These are phyloP conservation scores for Suricata suricatta DNA, from an alignment of 2,113 vertebrate genomes.

Conservation along the genomic window DNA sequence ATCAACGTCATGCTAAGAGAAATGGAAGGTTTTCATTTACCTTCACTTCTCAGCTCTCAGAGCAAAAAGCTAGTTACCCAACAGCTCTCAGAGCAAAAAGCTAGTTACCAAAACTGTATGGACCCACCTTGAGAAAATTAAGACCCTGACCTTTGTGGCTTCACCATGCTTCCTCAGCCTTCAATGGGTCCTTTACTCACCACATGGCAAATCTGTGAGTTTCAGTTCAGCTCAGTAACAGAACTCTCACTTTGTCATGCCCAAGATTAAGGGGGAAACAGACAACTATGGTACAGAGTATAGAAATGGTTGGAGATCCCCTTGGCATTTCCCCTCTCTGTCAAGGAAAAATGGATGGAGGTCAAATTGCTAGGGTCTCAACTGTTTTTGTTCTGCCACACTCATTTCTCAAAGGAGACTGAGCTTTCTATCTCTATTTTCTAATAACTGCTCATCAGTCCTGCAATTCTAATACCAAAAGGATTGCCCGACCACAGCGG, in stretches of 20 bases:
- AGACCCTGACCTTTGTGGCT: background rate
- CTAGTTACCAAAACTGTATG: background rate
- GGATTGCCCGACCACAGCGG: background rate
- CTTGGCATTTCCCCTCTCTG: background rate
- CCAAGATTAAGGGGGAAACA: background rate
- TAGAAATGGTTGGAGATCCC: background rate
- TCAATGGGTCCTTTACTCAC: background rate
- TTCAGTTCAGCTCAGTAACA: background rate
- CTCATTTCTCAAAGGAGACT: background rate
- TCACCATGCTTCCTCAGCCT: background rate
- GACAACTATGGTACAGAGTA: background rate
- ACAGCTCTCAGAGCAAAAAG: background rate
- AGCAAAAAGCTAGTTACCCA: background rate
- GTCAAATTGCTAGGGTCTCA: fast-evolving
- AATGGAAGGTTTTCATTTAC: background rate
- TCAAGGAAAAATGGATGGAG: background rate
- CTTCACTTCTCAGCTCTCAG: background rate
- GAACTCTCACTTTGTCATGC: background rate
- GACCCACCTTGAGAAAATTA: background rate
- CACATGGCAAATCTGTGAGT: no score
- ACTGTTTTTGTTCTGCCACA: background rate
- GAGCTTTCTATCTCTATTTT: background rate
- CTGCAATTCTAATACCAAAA: background rate
- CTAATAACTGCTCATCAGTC: background rate
- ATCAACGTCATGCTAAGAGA: background rate